phyloP scores from a whole-genome alignment of 64 coral and sea anemone genomes.

The Astreopora myriophthalma region DNA sequence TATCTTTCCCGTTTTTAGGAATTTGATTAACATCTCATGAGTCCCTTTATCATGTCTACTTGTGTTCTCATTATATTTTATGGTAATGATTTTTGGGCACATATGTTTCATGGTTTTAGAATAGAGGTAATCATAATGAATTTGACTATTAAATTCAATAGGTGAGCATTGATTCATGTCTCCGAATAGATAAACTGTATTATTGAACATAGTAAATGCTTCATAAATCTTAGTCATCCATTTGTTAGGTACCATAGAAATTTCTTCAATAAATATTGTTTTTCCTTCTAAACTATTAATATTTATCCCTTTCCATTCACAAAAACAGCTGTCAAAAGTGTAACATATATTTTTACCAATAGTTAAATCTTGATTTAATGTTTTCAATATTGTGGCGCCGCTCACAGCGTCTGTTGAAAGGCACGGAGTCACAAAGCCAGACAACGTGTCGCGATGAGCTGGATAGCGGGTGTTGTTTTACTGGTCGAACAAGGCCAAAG shows the following conservation, averaged over 20 bases:
- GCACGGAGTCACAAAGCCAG: no score
- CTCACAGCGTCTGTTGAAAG: no score
- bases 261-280: slow-evolving; percentile 47
- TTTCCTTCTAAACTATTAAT: not conserved
- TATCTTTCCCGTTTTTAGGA: slow-evolving; percentile 8
- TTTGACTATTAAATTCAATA: not conserved
- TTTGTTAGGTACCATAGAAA: slow-evolving; percentile 40
- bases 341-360: no score
- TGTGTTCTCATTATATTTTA: not conserved
- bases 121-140: not conserved
- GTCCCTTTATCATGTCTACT: not conserved
- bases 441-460: no score
- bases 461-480: no score
- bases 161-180: not conserved
- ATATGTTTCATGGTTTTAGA: not conserved
- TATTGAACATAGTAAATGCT: not conserved
- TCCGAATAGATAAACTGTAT: not conserved
- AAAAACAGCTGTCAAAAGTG: no score
- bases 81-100: not conserved
- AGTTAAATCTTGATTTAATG: no score
- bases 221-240: slow-evolving; percentile 11
- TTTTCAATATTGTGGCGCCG: no score
- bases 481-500: no score
- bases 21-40: not conserved
- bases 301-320: no score